Evolutionary conservation across 2,797 vertebrate genomes (phyloP).

Genomic region (Anabacerthia variegaticeps): DNA sequence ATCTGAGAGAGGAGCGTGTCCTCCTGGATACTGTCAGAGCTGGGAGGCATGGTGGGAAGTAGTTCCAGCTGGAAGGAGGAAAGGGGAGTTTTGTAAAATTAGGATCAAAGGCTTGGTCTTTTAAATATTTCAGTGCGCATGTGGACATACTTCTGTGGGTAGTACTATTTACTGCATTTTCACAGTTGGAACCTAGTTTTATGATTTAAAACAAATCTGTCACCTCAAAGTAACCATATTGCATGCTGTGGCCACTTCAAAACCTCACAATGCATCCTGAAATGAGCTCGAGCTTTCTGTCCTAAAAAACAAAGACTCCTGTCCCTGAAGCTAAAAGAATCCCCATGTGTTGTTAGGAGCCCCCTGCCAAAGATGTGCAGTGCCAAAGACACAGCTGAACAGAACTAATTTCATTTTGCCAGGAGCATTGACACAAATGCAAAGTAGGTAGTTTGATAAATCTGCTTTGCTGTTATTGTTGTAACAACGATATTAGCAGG

Average conservation of each 20-base stretch:
- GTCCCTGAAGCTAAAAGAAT: neutral
- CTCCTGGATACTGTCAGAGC: neutral
- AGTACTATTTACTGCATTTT: neutral
- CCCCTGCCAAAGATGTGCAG: neutral
- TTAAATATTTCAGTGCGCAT: neutral
- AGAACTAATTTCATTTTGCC: conserved; percentile 13
- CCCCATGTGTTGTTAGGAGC: neutral
- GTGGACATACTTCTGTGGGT: neutral
- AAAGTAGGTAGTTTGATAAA: neutral
- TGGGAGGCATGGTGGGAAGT: neutral
- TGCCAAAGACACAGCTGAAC: conserved; percentile 30
- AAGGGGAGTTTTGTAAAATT: neutral
- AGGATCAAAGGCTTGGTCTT: neutral
- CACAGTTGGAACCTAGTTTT: neutral
- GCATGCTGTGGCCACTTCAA: neutral
- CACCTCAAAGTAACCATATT: neutral
- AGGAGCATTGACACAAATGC: neutral
- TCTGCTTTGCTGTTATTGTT: neutral
- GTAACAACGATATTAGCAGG: neutral
- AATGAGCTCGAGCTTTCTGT: neutral
- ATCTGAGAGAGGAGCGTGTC: neutral
- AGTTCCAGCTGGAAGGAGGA: conserved; percentile 1
- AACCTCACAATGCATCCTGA: neutral
- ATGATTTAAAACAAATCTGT: neutral
- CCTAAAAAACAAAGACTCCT: neutral